Percentiles rank a stretch among this genome's conserved stretches.
These are phyloP conservation scores for Ernsta delagoae DNA, from an alignment of 2,888 invertebrate species.

Conservation along the genomic window DNA sequence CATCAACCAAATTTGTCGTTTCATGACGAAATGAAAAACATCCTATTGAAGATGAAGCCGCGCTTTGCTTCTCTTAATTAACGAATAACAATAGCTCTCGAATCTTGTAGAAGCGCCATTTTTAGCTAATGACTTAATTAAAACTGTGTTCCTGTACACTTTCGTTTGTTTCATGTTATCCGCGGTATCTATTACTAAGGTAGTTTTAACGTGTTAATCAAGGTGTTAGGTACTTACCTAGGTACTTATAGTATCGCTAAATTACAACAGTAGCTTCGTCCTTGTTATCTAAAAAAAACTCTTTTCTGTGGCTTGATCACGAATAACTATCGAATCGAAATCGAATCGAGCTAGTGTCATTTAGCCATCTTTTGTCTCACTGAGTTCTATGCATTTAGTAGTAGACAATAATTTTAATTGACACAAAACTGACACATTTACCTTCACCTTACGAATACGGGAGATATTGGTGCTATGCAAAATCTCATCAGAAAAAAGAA, in stretches of 20 bases:
- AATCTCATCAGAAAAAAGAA: too few relatives aligned
- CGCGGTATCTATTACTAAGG: background rate
- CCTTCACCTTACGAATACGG: too few relatives aligned
- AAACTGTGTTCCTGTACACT: conserved; percentile 3
- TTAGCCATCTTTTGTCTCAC: too few relatives aligned
- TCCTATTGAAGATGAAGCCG: background rate
- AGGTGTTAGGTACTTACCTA: background rate
- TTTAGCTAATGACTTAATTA: conserved; percentile 21
- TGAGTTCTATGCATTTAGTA: too few relatives aligned
- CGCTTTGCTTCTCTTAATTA: conserved; percentile 8
- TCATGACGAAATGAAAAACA: conserved; percentile 2
- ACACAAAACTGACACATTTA: too few relatives aligned
- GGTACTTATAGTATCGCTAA: background rate
- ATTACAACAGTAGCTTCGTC: too few relatives aligned
- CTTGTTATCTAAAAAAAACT: too few relatives aligned
- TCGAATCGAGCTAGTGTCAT: too few relatives aligned
- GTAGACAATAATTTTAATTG: too few relatives aligned
- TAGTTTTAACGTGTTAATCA: background rate
- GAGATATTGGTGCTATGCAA: too few relatives aligned
- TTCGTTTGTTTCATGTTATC: background rate
- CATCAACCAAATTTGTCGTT: background rate
- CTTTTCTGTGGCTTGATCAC: too few relatives aligned
- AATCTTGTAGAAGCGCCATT: conserved; percentile 3
- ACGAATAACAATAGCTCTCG: conserved; percentile 17
- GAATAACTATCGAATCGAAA: too few relatives aligned